Evolutionary conservation across 2,888 invertebrate species (phyloP), one percentile per base, ranked within the genome.

Genomic region (Palloptera scutellata): DNA sequence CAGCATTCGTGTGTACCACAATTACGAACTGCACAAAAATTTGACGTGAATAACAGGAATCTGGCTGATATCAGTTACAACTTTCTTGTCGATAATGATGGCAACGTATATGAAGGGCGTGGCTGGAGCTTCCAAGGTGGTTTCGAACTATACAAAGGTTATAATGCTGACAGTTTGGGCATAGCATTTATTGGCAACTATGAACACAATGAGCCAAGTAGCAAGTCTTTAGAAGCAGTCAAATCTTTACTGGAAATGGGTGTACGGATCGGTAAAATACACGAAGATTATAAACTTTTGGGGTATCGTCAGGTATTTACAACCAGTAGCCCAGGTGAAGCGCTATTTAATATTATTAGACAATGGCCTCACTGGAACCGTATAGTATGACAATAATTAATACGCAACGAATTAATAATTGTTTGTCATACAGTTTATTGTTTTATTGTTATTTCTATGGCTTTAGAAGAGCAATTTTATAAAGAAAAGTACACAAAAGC

Each of bases 41-140:
- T 87, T 74, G 92, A 93, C 80, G 89, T 92, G 69, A 89, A 89
- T 59, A 82, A 84, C 42, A 77, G 78, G 17, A 76, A 85, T 0
- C 91, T 90, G 88, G 86, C 84, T 65, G 93, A 93, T 77, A 92
- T 93, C 20, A 90, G 86, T 0, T 93, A 93, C 82, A 94, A 92
- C 79, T 94, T 92, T 75, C 79, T 94, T 11, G 87, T 94, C 1
- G 94, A 92, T 0, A 92, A 91, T 6, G 92, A 93, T 76, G 93
- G 92, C 0, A 86, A 88, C 0, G 90, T 89, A 0, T 93, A 92
- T 79, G 88, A 87, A 74, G 93, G 91, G 5, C 88, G 92, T 19
- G 91, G 90, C 1, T 91, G 92, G 91, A 87, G 88, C 68, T 81
- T 83, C 63, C 85, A 89, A 59, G 93, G 93, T 0, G 90, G 92